A percentile compares a stretch with the other conserved stretches of the same genome.
Evolutionary conservation across 1,140 invertebrate species (phyloP).

Genomic region (Drosophila novamexicana): DNA sequence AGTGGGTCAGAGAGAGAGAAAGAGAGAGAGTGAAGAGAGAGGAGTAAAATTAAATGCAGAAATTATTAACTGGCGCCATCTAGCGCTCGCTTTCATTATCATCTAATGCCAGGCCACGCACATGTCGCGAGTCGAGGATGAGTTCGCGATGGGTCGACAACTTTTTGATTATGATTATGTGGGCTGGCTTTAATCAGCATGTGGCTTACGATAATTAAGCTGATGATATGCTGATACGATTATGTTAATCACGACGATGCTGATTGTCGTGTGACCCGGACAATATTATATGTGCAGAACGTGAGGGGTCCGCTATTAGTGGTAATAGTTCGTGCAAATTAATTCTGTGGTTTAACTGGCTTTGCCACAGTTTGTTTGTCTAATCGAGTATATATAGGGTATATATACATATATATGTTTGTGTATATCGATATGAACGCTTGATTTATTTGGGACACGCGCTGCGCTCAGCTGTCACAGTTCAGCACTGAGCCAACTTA

Average conservation of each 20-base stretch:
- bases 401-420: neutral
- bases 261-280: constrained; percentile 18
- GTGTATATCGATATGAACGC: neutral
- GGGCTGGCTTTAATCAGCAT: constrained; percentile 41
- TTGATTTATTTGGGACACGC: constrained; percentile 21
- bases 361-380: constrained; percentile 7
- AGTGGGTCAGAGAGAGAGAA: neutral
- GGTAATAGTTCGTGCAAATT: constrained; percentile 19
- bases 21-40: neutral
- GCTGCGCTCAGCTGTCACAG: constrained; percentile 18
- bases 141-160: constrained; percentile 37
- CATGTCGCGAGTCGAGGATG: constrained; percentile 5
- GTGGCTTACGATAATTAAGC: constrained; percentile 48
- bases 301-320: neutral
- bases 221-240: constrained; percentile 37
- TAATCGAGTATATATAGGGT: neutral
- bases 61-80: constrained; percentile 51
- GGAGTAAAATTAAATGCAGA: constrained; percentile 43
- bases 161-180: constrained; percentile 56
- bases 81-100: constrained; percentile 34
- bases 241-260: constrained; percentile 30
- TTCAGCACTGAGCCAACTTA: constrained; percentile 12
- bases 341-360: constrained; percentile 27
- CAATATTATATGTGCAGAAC: neutral
- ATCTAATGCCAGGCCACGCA: constrained; percentile 17